These are phyloP conservation scores for Charina bottae DNA, from an alignment of 2,113 vertebrate genomes.

Conservation along the genomic window DNA sequence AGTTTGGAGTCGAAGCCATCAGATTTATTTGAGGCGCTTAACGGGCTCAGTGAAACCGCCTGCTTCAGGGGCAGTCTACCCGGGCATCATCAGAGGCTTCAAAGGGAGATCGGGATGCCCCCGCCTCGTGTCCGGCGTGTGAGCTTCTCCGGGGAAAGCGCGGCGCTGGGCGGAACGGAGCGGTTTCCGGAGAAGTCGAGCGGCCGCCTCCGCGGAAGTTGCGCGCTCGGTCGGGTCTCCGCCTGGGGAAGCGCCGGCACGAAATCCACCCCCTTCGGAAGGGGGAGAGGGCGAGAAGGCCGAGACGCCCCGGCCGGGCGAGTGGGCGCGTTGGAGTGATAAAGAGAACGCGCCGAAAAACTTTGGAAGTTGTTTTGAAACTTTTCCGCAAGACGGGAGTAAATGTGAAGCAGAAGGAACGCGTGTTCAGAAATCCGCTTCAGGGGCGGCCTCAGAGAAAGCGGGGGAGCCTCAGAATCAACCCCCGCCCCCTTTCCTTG, in stretches of 20 bases:
- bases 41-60: neutral
- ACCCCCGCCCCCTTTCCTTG: rapidly evolving
- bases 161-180: neutral
- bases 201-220: neutral
- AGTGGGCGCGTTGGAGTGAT: neutral
- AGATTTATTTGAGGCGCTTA: neutral
- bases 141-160: neutral
- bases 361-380: neutral
- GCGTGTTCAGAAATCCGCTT: rapidly evolving
- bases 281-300: neutral
- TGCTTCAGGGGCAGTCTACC: neutral
- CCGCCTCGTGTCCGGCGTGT: neutral
- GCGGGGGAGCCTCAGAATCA: neutral
- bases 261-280: neutral
- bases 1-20: neutral
- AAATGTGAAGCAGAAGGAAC: neutral
- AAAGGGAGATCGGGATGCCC: neutral
- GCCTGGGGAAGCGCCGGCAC: neutral
- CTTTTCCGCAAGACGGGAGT: neutral
- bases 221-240: neutral
- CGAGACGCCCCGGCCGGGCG: neutral
- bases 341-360: neutral
- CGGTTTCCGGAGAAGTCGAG: neutral
- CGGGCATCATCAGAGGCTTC: neutral
- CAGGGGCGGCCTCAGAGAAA: neutral